Evolutionary conservation across 2,113 vertebrate species (phyloP), one percentile per base, ranked within the genome.

Genomic region (Ophthalmolycus amberensis): DNA sequence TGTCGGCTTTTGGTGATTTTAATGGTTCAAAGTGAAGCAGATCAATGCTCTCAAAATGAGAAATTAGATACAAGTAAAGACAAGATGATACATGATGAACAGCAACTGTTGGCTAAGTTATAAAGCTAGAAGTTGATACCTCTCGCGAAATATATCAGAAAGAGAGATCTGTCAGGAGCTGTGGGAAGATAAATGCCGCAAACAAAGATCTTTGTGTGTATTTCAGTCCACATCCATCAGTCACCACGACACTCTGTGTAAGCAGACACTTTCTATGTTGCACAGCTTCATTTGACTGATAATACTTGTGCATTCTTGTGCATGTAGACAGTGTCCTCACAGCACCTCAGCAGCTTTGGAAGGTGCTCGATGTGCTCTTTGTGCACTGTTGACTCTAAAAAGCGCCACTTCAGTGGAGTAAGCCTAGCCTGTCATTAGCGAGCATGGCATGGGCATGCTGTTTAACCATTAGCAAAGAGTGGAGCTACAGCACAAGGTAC

Each of bases 381-480:
- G 80, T 88, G 85, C 71, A 44, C 73, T 60, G 65, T 89, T 91
- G 89, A 83, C 83, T 87, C 80, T 87, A 73, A 88, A 91, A 91
- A 92, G 84, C 81, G 66, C 86, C 80, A 90, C 85, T 91, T 91
- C 88, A 89, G 85, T 90, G 85, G 84, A 92, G 92, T 79, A 86
- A 90, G 77, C 71, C 85, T 84, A 91, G 89, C 87, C 93, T 92
- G 90, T 94, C 91, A 94, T 94, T 93, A 93, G 84, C 3, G 52
- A 89, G 86, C 89, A 90, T 91, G 93, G 91, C 92, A 94, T 58
- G 84, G 85, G 84, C 89, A 93, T 83, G 89, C 87, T 90, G 89
- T 91, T 91, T 90, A 91, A 92, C 90, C 91, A 91, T 92, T 90
- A 93, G 84, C 8, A 48, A 81, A 60, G 86, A 90, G 75, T 44